These are phyloP conservation scores for Camelus bactrianus DNA, from an alignment of 2,113 vertebrate genomes.

Conservation along the genomic window DNA sequence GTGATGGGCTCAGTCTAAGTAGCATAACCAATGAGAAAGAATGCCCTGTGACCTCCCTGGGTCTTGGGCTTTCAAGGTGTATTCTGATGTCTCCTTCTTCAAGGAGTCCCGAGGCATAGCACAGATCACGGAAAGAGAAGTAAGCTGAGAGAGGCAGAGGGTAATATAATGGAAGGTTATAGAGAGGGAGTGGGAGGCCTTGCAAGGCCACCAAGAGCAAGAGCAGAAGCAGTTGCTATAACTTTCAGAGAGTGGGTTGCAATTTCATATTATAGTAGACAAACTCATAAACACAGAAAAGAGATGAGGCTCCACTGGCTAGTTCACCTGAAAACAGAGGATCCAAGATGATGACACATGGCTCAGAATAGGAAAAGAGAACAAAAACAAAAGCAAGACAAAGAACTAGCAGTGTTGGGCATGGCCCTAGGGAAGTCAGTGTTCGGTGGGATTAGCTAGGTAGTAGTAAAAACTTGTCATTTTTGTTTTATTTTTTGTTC, in stretches of 20 bases:
- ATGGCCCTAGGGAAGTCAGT: background rate
- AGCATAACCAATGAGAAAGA: background rate
- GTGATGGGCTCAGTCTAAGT: too few species aligned
- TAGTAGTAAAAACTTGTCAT: background rate
- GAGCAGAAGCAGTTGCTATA: background rate
- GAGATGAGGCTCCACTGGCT: background rate
- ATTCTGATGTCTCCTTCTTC: background rate
- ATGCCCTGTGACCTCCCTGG: background rate
- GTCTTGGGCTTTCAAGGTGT: background rate
- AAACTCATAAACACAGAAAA: background rate
- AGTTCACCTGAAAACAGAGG: background rate
- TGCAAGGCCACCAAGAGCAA: background rate
- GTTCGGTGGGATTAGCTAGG: background rate
- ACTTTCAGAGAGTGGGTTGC: background rate
- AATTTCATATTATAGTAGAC: background rate
- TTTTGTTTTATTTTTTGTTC: background rate
- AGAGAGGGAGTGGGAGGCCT: background rate
- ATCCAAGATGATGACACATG: background rate
- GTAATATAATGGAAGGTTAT: background rate
- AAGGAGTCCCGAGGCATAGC: background rate
- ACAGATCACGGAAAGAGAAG: background rate
- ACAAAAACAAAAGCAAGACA: background rate
- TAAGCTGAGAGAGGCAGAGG: background rate
- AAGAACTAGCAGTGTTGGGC: background rate
- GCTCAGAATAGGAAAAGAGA: background rate